Evolutionary conservation across 2,113 vertebrate genomes (phyloP).

Genomic region (Orthonyx spaldingii): DNA sequence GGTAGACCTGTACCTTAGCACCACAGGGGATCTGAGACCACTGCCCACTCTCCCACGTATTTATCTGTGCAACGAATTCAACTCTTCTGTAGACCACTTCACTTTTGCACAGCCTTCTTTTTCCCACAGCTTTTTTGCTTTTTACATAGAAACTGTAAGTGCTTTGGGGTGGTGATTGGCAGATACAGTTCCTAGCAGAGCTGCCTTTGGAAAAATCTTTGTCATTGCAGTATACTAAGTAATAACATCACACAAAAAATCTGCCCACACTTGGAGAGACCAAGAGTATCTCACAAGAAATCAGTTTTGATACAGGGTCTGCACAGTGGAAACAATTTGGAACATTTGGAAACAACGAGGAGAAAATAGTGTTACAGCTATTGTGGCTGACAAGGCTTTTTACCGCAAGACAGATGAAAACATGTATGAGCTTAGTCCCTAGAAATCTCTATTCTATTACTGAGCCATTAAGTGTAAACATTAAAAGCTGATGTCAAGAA

Average conservation of each 20-base stretch:
- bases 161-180: not conserved
- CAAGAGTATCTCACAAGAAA: not conserved
- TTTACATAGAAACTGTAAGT: not conserved
- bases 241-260: not conserved
- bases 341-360: not conserved
- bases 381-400: not conserved
- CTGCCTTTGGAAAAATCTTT: not conserved
- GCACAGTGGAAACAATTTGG: not conserved
- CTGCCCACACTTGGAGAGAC: not conserved
- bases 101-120: not conserved
- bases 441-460: not conserved
- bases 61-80: not conserved
- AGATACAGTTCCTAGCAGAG: not conserved
- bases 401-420: not conserved
- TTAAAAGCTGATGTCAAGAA: not conserved
- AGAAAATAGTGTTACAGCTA: not conserved
- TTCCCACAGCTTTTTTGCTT: not conserved
- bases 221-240: fast-evolving
- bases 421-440: not conserved
- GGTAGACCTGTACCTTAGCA: not conserved
- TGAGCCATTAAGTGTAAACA: not conserved
- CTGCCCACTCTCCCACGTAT: not conserved
- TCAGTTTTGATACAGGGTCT: not conserved
- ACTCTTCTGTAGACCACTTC: too few species aligned
- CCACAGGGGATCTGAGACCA: not conserved